Evolutionary conservation across 2,797 vertebrate species (phyloP), one percentile per base, ranked within the genome.

Genomic region (Buceros bicornis): DNA sequence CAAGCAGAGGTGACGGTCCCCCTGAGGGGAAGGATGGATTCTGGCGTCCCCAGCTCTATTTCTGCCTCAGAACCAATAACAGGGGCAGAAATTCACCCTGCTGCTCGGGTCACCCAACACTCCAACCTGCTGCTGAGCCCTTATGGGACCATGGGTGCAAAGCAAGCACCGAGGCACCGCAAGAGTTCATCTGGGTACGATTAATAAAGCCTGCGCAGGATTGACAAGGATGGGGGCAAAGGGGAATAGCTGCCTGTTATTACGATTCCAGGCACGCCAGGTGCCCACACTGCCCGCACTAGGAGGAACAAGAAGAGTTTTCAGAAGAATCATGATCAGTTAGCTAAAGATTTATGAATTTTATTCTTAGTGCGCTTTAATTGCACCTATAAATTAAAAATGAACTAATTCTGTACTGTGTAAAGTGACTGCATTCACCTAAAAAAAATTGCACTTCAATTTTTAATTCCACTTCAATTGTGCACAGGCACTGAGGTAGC

Each of bases 381-480:
- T 98, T 97, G 97, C 88, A 2, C 89, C 95, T 90, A 98, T 97
- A 98, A 98, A 97, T 98, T 97, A 97, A 96, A 97, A 98, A 97
- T 96, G 93, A 93, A 92, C 97, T 96, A 74, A 71, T 92, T 89
- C 87, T n/a, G 60, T 71, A 31, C 93, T 82, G 80, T n/a, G 94
- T 71, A 96, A 97, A 97, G 93, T 42, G 91, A 33, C 83, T 66
- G 95, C 92, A 76, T 66, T 94, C 95, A 95, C 97, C 96, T 96
- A 90, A 94, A 94, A 83, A 89, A 94, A 70, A 82, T 50, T n/a
- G 37, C 84, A 86, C 89, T 97, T 88, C 70, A 57, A 21, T 76
- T 89, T 93, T 93, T 95, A 95, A 97, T 97, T 96, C 96, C 88
- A 91, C 95, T 96, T 93, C 90, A 96, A 82, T 66, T 80, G 94